phyloP scores from a whole-genome alignment of 2,797 vertebrate genomes.

The Lophius americanus region DNA sequence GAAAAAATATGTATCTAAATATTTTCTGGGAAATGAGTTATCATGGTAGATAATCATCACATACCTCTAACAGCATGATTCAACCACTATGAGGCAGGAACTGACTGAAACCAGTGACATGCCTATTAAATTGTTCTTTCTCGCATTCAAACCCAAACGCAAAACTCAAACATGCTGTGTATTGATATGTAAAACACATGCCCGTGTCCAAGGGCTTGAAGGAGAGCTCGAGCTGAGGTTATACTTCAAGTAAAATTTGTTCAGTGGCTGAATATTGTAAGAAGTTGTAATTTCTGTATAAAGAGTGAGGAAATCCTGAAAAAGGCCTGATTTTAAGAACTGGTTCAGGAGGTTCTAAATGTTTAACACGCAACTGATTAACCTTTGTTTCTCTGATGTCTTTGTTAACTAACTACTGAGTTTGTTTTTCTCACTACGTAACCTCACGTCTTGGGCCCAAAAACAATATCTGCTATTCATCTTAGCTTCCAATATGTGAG shows the following conservation, averaged over 20 bases:
- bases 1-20: background rate
- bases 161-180: slow-evolving; percentile 21
- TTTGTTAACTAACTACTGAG: background rate
- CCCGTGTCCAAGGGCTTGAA: background rate
- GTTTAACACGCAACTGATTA: background rate
- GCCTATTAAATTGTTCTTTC: slow-evolving; percentile 6
- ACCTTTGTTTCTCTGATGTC: background rate
- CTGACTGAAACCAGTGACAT: slow-evolving; percentile 8
- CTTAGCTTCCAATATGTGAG: background rate
- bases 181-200: slow-evolving; percentile 30
- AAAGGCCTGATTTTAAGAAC: background rate
- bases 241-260: background rate
- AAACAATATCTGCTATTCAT: slow-evolving; percentile 1
- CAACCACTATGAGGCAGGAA: slow-evolving; percentile 1
- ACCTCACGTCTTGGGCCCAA: background rate
- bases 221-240: background rate
- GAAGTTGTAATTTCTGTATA: background rate
- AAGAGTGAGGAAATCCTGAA: slow-evolving; percentile 1
- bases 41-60: no score
- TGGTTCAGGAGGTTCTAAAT: background rate
- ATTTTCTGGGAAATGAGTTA: no score
- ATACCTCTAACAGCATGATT: no score
- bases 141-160: slow-evolving; percentile 50
- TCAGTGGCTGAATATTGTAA: background rate
- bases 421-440: background rate